These are phyloP conservation scores for Dunckerocampus dactyliophorus DNA, from an alignment of 2,113 vertebrate genomes.

Conservation along the genomic window DNA sequence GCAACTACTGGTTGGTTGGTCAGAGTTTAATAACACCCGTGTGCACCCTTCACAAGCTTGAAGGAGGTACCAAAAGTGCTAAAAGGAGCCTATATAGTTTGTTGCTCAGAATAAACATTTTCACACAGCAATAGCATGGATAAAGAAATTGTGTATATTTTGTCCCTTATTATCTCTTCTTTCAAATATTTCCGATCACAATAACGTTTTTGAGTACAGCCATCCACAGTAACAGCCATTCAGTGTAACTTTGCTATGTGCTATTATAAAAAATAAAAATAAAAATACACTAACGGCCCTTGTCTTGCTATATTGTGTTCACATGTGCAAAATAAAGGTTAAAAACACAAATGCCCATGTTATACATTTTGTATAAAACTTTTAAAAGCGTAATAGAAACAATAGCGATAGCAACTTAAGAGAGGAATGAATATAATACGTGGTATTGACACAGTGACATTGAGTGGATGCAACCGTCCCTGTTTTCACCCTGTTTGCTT, in stretches of 20 bases:
- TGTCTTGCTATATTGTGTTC: slow-evolving; percentile 62
- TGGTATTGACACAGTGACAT: slow-evolving; percentile 19
- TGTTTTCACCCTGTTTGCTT: not conserved
- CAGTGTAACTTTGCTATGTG: slow-evolving; percentile 55
- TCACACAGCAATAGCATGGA: slow-evolving; percentile 55
- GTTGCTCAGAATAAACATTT: slow-evolving; percentile 82
- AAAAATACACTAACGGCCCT: slow-evolving; percentile 23
- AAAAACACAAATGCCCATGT: slow-evolving; percentile 60
- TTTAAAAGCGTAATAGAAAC: slow-evolving; percentile 48
- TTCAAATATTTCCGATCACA: not conserved
- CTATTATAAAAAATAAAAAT: slow-evolving; percentile 15
- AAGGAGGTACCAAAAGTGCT: slow-evolving; percentile 19
- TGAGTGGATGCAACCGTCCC: not conserved
- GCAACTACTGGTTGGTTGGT: slow-evolving; percentile 71
- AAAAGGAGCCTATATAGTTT: slow-evolving; percentile 2
- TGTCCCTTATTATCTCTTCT: slow-evolving; percentile 55
- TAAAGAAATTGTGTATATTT: slow-evolving; percentile 48
- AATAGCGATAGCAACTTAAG: slow-evolving; percentile 21
- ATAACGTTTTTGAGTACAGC: slow-evolving; percentile 25
- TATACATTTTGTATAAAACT: slow-evolving; percentile 46
- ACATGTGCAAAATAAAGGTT: slow-evolving; percentile 69
- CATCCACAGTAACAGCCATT: slow-evolving; percentile 24
- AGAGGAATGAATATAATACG: slow-evolving; percentile 1
- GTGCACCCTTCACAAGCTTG: slow-evolving; percentile 15
- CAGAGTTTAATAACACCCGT: slow-evolving; percentile 54